phyloP scores from a whole-genome alignment of 2,113 vertebrate genomes.

The Parus major region DNA sequence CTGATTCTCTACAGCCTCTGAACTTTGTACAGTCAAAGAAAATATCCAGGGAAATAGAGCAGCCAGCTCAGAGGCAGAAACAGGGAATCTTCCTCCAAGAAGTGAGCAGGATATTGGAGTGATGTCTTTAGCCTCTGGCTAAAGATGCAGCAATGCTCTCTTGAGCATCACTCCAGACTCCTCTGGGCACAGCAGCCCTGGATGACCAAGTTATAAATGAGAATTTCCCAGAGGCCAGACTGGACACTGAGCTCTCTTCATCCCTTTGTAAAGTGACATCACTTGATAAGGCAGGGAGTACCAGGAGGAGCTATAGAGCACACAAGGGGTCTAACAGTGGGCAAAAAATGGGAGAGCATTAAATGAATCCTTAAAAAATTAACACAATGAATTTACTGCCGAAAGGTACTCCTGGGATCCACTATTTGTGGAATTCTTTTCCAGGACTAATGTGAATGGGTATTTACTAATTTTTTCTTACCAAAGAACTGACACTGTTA shows the following conservation, averaged over 20 bases:
- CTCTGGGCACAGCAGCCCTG: neutral
- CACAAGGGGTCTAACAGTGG: fast-evolving
- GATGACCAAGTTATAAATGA: neutral
- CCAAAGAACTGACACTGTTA: neutral
- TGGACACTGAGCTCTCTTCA: neutral
- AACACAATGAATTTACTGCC: neutral
- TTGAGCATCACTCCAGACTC: neutral
- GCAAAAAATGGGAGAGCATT: neutral
- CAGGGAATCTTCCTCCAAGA: neutral
- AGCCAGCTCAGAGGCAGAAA: neutral
- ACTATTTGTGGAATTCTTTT: neutral
- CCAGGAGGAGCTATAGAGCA: neutral
- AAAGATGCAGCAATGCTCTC: neutral
- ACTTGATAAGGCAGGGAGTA: neutral
- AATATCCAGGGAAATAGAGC: neutral
- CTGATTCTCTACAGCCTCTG: neutral
- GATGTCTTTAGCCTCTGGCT: neutral
- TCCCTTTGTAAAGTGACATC: neutral
- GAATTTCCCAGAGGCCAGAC: neutral
- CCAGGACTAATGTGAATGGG: neutral
- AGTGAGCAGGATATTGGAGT: neutral
- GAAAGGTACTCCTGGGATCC: neutral
- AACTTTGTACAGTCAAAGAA: neutral
- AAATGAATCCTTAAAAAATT: neutral
- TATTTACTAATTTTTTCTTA: neutral